Conservation (phyloP, 2,888 invertebrate genomes). For the Dendrolimus pini region DNA sequence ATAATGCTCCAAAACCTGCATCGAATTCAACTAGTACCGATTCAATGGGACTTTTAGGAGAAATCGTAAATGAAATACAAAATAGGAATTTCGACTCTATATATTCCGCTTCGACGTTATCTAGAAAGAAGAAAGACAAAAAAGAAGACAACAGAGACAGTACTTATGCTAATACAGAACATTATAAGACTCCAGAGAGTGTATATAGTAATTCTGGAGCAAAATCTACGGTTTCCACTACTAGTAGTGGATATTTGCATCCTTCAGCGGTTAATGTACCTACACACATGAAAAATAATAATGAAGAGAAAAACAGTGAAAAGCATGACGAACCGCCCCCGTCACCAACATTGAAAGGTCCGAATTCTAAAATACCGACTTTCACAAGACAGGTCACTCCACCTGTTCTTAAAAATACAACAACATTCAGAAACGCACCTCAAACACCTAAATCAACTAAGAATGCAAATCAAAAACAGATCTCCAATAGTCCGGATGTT, state of each 20-base stretch:
- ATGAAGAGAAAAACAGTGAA: slow-evolving; percentile 25
- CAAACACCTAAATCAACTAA: slow-evolving; percentile 55
- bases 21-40: slow-evolving; percentile 77
- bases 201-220: slow-evolving; percentile 80
- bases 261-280: slow-evolving; percentile 84
- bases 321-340: slow-evolving; percentile 54
- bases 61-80: slow-evolving; percentile 92
- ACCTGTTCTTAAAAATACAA: slow-evolving; percentile 62
- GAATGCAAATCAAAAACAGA: slow-evolving; percentile 39
- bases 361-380: slow-evolving; percentile 64
- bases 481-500: slow-evolving; percentile 81
- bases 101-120: slow-evolving; percentile 86
- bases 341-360: slow-evolving; percentile 54
- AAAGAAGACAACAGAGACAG: slow-evolving; percentile 55
- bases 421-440: slow-evolving; percentile 56
- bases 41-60: slow-evolving; percentile 87
- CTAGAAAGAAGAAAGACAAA: slow-evolving; percentile 70
- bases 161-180: slow-evolving; percentile 79
- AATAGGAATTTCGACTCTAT: slow-evolving; percentile 91
- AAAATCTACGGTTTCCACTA: slow-evolving; percentile 77
- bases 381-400: slow-evolving; percentile 68
- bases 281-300: slow-evolving; percentile 42
- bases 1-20: slow-evolving; percentile 61
- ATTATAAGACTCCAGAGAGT: slow-evolving; percentile 77
- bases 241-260: slow-evolving; percentile 84